phyloP scores from a whole-genome alignment of 2,888 invertebrate genomes.

The Sinohyriopsis cumingii region DNA sequence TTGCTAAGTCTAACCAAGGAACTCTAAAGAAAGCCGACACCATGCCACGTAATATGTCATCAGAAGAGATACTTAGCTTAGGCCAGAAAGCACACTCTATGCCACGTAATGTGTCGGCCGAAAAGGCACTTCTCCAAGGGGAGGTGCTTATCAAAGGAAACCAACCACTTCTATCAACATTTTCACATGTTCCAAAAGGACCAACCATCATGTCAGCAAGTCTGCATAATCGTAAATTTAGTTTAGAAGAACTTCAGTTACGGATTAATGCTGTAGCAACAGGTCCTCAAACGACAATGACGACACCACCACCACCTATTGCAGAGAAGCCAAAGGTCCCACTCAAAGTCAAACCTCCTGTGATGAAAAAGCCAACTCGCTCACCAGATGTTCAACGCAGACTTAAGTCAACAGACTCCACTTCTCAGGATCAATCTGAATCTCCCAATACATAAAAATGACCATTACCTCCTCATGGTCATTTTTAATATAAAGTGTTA shows the following conservation, averaged over 20 bases:
- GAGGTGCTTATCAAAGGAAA: neutral
- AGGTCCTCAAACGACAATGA: conserved; percentile 1
- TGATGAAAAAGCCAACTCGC: conserved; percentile 77
- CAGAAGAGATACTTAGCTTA: conserved; percentile 23
- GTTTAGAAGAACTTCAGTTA: conserved; percentile 29
- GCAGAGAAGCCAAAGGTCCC: conserved; percentile 69
- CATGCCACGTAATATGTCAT: conserved; percentile 48
- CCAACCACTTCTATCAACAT: conserved; percentile 29
- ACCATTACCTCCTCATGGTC: too few species aligned
- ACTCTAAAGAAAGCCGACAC: conserved; percentile 80
- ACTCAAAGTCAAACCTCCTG: conserved; percentile 83
- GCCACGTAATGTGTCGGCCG: conserved; percentile 8
- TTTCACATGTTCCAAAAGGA: conserved; percentile 12
- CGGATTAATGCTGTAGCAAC: conserved; percentile 7
- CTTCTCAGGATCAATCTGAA: too few species aligned
- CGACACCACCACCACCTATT: conserved; percentile 54
- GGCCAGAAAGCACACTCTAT: conserved; percentile 9
- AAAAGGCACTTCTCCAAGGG: neutral
- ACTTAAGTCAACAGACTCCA: conserved; percentile 34
- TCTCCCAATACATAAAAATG: too few species aligned
- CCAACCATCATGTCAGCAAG: conserved; percentile 15
- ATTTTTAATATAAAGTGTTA: too few species aligned
- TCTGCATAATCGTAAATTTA: conserved; percentile 23
- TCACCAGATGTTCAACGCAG: conserved; percentile 44
- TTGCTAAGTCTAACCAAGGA: conserved; percentile 85